Conservation (phyloP, 2,888 invertebrate species). For the Alviniconcha strummeri region DNA sequence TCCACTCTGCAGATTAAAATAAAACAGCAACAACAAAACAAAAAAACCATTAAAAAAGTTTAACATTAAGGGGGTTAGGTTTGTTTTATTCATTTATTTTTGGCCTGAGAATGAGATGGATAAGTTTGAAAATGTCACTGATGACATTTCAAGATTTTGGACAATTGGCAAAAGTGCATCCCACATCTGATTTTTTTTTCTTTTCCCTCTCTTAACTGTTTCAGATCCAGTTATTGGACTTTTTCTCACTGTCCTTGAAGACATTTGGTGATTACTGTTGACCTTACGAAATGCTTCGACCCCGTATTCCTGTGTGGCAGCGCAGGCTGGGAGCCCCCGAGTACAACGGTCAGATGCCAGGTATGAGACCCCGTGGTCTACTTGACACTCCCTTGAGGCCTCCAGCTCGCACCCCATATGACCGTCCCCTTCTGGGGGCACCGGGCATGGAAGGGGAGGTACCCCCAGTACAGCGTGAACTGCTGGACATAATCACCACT, state of each 20-base stretch:
- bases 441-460: not conserved
- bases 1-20: not conserved
- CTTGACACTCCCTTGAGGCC: not conserved
- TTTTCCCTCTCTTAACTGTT: not conserved
- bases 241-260: too few species aligned
- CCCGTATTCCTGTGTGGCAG: constrained; percentile 20
- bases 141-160: too few species aligned
- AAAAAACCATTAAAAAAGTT: not conserved
- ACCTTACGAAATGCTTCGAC: not conserved
- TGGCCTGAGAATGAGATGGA: too few species aligned
- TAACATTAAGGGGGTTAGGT: not conserved
- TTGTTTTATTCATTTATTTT: not conserved
- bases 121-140: not conserved
- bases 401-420: constrained; percentile 6
- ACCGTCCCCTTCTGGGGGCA: not conserved
- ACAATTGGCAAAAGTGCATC: too few species aligned
- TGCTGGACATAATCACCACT: not conserved
- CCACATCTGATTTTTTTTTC: not conserved
- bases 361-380: constrained; percentile 16
- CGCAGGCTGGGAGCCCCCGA: constrained; percentile 1
- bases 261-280: too few species aligned
- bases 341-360: not conserved
- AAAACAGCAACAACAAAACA: not conserved
- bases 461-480: not conserved
- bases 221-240: not conserved